Evolutionary conservation across 2,113 vertebrate genomes (phyloP).

Genomic region (Thryonomys swinderianus): DNA sequence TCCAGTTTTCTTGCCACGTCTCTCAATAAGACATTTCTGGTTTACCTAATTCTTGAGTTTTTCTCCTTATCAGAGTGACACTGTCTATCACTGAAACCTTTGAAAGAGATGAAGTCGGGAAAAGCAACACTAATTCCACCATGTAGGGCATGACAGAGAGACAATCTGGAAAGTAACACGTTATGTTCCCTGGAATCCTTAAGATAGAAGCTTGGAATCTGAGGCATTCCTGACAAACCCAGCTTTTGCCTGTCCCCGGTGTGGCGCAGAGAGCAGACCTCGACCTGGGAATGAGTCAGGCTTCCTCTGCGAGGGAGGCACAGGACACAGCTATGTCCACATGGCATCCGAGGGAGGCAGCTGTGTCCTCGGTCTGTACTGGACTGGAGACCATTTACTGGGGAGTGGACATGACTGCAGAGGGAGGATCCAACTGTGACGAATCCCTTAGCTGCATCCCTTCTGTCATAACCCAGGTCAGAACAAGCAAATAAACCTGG

Average conservation of each 20-base stretch:
- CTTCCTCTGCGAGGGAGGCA: no score
- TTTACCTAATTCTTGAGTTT: not conserved
- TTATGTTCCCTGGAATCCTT: not conserved
- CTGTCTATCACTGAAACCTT: not conserved
- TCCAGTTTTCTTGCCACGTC: not conserved
- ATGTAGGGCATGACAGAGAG: not conserved
- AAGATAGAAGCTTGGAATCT: not conserved
- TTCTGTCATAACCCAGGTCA: not conserved
- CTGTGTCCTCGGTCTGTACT: not conserved
- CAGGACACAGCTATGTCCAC: not conserved
- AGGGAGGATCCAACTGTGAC: not conserved
- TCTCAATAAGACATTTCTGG: not conserved
- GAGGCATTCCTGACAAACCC: not conserved
- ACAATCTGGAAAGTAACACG: not conserved
- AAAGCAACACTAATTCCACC: not conserved
- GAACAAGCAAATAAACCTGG: not conserved
- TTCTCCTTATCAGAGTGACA: not conserved
- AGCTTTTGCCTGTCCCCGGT: not conserved
- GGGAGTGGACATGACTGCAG: not conserved
- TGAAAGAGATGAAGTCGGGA: not conserved
- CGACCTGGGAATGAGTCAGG: not conserved
- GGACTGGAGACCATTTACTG: not conserved
- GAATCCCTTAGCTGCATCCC: not conserved
- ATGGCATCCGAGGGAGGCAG: accelerated
- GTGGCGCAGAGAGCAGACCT: not conserved